Evolutionary conservation across 2,797 vertebrate species (phyloP).

Genomic region (Ciconia nigra): DNA sequence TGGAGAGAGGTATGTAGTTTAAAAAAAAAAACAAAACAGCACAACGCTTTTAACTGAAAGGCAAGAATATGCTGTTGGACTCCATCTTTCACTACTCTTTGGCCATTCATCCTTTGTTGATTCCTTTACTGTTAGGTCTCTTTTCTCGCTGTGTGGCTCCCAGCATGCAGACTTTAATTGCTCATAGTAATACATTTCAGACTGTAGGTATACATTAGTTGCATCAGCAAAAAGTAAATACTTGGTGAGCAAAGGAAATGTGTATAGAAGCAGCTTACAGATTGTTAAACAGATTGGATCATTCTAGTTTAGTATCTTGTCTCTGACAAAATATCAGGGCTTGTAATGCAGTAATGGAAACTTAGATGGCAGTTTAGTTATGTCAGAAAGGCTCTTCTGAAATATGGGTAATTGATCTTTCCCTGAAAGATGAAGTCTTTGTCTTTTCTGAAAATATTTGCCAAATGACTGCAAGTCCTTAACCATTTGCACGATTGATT

Average conservation of each 20-base stretch:
- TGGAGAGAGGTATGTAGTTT: background rate
- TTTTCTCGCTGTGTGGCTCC: conserved; percentile 8
- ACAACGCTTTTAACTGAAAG: background rate
- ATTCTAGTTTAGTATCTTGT: conserved; percentile 5
- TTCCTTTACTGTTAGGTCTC: background rate
- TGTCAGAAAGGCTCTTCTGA: conserved; percentile 4
- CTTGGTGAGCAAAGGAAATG: conserved; percentile 6
- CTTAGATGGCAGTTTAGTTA: background rate
- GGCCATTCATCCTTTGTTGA: background rate
- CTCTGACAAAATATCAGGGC: conserved; percentile 2
- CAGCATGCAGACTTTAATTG: background rate
- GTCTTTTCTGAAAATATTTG: background rate
- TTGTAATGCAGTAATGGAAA: conserved; percentile 18
- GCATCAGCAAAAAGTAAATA: conserved; percentile 48
- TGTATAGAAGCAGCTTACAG: conserved; percentile 27
- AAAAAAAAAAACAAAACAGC: background rate
- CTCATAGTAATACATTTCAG: background rate
- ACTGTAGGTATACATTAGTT: conserved; percentile 38
- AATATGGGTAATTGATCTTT: background rate
- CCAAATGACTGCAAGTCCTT: background rate
- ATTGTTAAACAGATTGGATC: conserved; percentile 37
- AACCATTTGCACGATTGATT: background rate
- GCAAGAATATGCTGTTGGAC: background rate
- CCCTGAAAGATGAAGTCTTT: background rate
- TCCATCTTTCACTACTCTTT: conserved; percentile 10